Conservation (phyloP, 2,797 vertebrate genomes). For the Denticeps clupeoides region DNA sequence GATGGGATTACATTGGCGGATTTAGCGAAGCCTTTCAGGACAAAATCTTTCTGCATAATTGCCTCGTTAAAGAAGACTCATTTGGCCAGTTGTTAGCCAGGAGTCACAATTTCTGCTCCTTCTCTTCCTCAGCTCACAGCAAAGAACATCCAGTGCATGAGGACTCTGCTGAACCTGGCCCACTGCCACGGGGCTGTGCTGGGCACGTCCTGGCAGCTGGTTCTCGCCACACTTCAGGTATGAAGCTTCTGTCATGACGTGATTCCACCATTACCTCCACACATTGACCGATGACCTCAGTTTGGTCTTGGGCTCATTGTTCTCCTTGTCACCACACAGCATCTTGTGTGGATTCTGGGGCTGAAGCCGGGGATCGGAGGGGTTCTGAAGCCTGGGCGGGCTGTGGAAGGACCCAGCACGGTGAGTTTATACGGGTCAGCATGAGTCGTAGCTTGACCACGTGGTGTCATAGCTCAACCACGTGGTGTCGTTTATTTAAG, state of each 20-base stretch:
- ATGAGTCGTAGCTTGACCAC: too few species aligned
- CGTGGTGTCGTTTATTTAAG: too few species aligned
- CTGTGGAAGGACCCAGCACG: conserved; percentile 93
- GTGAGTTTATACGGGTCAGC: too few species aligned
- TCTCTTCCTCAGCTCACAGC: conserved; percentile 74
- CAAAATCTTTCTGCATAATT: background rate
- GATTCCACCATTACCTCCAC: too few species aligned
- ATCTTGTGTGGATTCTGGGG: conserved; percentile 97
- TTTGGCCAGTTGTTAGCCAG: too few species aligned
- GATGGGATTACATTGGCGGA: too few species aligned
- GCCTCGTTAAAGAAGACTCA: background rate
- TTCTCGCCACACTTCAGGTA: conserved; percentile 96
- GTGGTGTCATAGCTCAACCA: too few species aligned
- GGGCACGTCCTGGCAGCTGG: conserved; percentile 96
- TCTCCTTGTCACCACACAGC: conserved; percentile 48
- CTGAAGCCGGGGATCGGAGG: conserved; percentile 89
- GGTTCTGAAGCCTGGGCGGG: conserved; percentile 88
- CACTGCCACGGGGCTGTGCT: conserved; percentile 92
- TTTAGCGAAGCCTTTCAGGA: too few species aligned
- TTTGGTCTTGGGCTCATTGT: background rate
- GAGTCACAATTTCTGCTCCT: background rate
- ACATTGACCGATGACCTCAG: background rate
- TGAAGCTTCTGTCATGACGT: too few species aligned
- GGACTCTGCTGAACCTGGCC: conserved; percentile 88
- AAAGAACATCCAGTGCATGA: conserved; percentile 98